Base-by-base conservation (phyloP, 1,140 invertebrate species). In the Nilaparvata lugens region DNA sequence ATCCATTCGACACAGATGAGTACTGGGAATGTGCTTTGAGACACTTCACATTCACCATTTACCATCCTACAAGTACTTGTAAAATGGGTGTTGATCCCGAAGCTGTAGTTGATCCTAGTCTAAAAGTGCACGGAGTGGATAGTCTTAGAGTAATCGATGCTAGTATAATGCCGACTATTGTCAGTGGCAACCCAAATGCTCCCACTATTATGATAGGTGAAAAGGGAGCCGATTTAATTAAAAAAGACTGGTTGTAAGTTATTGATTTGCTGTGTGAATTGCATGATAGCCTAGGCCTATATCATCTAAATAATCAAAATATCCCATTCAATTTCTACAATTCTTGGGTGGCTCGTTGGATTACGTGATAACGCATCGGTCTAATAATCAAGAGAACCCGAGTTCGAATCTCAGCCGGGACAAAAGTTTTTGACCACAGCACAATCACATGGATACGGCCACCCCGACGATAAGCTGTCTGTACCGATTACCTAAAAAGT, bases 21-120 rank as follows among this genome's bases (percentile, higher is more conserved):
- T 95, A 94, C 70, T 92, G 91, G 88, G 87, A 88, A 66, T 94
- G 91, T 66, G 81, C 84, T 54, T 75, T 88, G 4, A 77, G 87
- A 55, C 87, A 91, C 66, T 90, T 90, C 62, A 91, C 89, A 0
- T 87, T 89, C 63, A 91, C 89, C 0, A 90, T 92, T 43, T 93
- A 93, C 68, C 89, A 93, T 78, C 89, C 88, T 0, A 81, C 84
- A 0, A 85, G 90, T 0, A 94, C 91, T 0, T 88, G 86, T 65
- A 92, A 90, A 72, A 94, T 93, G 92, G 92, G 92, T 3, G 85
- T 87, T 0, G 79, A 74, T 43, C 77, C 79, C 0, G 82, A 79
- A 0, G 87, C 91, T 0, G 91, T 95, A 0, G 90, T 94, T 0
- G 89, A 94, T 74, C 81, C 85, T 0, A 75, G 88, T 42, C 70